A percentile compares a stretch with the other conserved stretches of the same genome.
These are phyloP conservation scores for Diadophis punctatus DNA, from an alignment of 2,113 vertebrate genomes.

Conservation along the genomic window DNA sequence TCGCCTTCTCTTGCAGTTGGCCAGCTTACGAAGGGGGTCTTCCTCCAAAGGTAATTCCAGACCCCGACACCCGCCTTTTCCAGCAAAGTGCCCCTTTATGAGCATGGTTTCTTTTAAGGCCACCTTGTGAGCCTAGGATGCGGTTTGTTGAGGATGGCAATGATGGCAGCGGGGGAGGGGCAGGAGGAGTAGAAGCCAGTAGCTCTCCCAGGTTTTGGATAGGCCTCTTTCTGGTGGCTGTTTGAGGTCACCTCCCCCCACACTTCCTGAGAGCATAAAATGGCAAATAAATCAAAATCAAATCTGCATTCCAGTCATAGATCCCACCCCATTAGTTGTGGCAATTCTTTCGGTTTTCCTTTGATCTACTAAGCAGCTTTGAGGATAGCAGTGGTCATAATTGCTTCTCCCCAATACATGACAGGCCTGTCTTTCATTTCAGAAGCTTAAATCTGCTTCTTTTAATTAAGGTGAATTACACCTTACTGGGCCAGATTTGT, in stretches of 20 bases:
- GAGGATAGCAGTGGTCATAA: neutral
- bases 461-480: conserved; percentile 47
- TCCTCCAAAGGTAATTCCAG: neutral
- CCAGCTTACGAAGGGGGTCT: conserved; percentile 22
- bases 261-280: neutral
- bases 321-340: neutral
- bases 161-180: too few species aligned
- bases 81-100: neutral
- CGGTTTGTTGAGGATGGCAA: neutral
- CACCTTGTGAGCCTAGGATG: neutral
- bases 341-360: neutral
- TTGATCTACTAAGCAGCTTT: neutral
- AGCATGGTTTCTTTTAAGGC: neutral
- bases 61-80: neutral
- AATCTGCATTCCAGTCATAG: neutral
- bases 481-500: conserved; percentile 36
- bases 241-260: neutral
- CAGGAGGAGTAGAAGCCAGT: neutral
- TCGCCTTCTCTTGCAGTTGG: conserved; percentile 39
- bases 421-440: neutral
- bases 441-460: neutral
- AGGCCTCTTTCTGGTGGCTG: neutral
- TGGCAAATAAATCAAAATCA: neutral
- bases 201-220: neutral
- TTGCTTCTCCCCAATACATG: neutral